A percentile compares a stretch with the other conserved stretches of the same genome.
Conservation (phyloP, 2,797 vertebrate species). For the Eulemur coronatus region DNA sequence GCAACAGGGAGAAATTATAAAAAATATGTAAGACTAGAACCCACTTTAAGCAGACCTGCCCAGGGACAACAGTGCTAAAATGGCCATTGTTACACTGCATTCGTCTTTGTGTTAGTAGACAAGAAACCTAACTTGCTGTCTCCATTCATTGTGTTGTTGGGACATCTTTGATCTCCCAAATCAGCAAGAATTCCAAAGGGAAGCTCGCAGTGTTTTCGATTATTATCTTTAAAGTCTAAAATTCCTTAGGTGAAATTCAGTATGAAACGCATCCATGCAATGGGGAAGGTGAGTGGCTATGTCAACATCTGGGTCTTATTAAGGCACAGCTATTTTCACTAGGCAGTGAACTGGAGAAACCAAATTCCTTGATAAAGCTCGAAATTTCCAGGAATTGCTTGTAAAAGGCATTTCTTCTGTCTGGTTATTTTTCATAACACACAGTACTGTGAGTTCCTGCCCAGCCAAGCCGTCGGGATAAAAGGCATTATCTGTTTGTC, state of each 20-base stretch:
- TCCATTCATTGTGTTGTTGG: slow-evolving; percentile 74
- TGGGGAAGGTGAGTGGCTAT: slow-evolving; percentile 85
- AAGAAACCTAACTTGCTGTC: slow-evolving; percentile 77
- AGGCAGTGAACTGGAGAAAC: slow-evolving; percentile 87
- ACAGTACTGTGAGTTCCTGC: slow-evolving; percentile 74
- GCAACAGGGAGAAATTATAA: slow-evolving; percentile 56
- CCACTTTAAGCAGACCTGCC: slow-evolving; percentile 61
- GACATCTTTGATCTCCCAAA: slow-evolving; percentile 85
- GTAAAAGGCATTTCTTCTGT: slow-evolving; percentile 86
- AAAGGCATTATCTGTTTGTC: slow-evolving; percentile 78
- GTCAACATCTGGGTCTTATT: slow-evolving; percentile 88
- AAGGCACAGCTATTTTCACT: slow-evolving; percentile 86
- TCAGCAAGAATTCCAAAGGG: slow-evolving; percentile 85
- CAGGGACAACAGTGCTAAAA: slow-evolving; percentile 69
- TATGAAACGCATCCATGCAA: slow-evolving; percentile 88
- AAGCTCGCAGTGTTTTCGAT: slow-evolving; percentile 86
- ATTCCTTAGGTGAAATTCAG: slow-evolving; percentile 89
- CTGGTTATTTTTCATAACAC: slow-evolving; percentile 80
- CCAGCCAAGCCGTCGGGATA: slow-evolving; percentile 57
- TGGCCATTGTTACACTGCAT: slow-evolving; percentile 59
- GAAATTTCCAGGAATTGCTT: slow-evolving; percentile 85
- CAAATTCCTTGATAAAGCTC: slow-evolving; percentile 87
- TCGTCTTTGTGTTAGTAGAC: slow-evolving; percentile 77
- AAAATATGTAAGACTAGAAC: slow-evolving; percentile 71
- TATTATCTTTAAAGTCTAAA: slow-evolving; percentile 88